Evolutionary conservation across 2,888 invertebrate species (phyloP).

Genomic region (Cryptus viduatorius): DNA sequence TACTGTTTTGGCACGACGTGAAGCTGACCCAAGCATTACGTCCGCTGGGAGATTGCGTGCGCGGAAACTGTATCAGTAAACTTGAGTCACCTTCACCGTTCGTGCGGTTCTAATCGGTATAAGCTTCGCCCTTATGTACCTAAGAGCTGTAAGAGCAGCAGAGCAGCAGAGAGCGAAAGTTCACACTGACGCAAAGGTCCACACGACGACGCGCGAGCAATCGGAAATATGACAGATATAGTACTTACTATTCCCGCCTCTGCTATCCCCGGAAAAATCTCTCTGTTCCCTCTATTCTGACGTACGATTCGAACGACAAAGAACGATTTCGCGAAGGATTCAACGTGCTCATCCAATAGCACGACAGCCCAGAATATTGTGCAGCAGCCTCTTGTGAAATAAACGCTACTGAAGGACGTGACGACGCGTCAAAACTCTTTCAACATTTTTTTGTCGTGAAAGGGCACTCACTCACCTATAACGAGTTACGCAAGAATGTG

Average conservation of each 20-base stretch:
- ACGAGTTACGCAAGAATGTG: not conserved
- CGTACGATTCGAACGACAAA: conserved; percentile 57
- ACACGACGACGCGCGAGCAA: conserved; percentile 51
- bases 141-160: conserved; percentile 34
- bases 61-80: not conserved
- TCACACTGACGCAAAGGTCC: conserved; percentile 18
- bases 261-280: conserved; percentile 17
- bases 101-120: not conserved
- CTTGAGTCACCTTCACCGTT: conserved; percentile 7
- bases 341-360: conserved; percentile 29
- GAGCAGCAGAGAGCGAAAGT: conserved; percentile 45
- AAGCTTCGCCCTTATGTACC: conserved; percentile 16
- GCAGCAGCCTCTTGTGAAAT: conserved; percentile 12
- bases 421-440: conserved; percentile 28
- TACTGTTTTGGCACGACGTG: not conserved
- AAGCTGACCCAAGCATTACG: not conserved
- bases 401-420: conserved; percentile 8
- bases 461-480: conserved; percentile 18
- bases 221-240: conserved; percentile 62
- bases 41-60: not conserved
- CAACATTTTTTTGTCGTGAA: conserved; percentile 28
- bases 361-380: conserved; percentile 20
- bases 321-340: conserved; percentile 50
- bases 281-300: conserved; percentile 34
- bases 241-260: not conserved